Percentiles rank a stretch among this genome's conserved stretches.
phyloP scores from a whole-genome alignment of 2,888 invertebrate genomes.

The Selenia dentaria region DNA sequence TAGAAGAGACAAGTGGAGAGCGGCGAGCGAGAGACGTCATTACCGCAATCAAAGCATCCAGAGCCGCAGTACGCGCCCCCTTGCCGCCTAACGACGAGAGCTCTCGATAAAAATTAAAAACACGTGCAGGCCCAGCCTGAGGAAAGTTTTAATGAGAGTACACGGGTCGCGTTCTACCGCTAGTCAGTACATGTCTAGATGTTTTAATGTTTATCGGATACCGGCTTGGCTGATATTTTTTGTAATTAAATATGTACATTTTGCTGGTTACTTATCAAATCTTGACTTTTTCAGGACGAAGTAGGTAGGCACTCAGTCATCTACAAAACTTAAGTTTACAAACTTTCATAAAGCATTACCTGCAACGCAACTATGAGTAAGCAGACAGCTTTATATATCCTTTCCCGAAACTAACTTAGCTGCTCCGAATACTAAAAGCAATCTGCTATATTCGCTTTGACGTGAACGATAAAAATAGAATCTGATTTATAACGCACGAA shows the following conservation, averaged over 20 bases:
- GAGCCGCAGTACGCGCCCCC: conserved; percentile 58
- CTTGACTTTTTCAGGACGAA: no score
- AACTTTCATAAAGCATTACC: no score
- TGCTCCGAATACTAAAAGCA: conserved; percentile 32
- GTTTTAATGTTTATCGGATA: conserved; percentile 28
- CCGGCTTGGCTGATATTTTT: conserved; percentile 7
- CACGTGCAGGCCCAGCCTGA: conserved; percentile 82
- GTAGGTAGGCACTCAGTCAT: no score
- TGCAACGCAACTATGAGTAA: no score
- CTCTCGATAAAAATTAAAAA: conserved; percentile 85
- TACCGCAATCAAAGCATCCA: conserved; percentile 82
- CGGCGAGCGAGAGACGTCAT: conserved; percentile 72
- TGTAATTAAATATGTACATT: no score
- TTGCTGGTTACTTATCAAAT: no score
- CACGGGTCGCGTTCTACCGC: conserved; percentile 59
- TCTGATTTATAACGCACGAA: conserved; percentile 45
- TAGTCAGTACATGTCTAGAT: conserved; percentile 30
- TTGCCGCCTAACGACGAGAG: conserved; percentile 74
- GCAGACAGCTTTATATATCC: not conserved
- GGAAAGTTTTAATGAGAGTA: conserved; percentile 84
- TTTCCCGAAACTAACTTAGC: conserved; percentile 12
- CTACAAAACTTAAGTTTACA: no score
- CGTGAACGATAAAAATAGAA: conserved; percentile 51
- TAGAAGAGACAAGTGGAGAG: conserved; percentile 68
- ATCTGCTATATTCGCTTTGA: conserved; percentile 23